Conservation (phyloP, 2,888 invertebrate species). For the Drosophila atroscutellata region DNA sequence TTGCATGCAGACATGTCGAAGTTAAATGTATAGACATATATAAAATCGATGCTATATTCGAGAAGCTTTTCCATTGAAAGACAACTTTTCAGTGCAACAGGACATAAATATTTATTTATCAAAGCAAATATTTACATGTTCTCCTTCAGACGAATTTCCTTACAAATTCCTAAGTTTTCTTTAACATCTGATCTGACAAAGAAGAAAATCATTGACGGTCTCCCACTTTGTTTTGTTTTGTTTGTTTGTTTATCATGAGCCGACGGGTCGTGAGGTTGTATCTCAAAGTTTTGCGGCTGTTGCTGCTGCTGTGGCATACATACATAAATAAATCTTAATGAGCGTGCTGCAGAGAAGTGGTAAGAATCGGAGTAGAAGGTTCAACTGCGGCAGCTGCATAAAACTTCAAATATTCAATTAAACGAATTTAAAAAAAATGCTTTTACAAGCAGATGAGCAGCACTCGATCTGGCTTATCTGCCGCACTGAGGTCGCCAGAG, state of each 20-base stretch:
- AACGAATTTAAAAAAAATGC: conserved; percentile 23
- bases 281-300: conserved; percentile 3
- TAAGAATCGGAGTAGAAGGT: conserved; percentile 1
- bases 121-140: conserved; percentile 62
- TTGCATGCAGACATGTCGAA: conserved; percentile 13
- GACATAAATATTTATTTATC: conserved; percentile 68
- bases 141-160: conserved; percentile 22
- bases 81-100: conserved; percentile 17
- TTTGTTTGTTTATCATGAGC: conserved; percentile 31
- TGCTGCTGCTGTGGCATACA: conserved; percentile 24
- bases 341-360: conserved; percentile 13
- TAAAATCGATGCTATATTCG: neutral
- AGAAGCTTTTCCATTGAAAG: conserved; percentile 2
- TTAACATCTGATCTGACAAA: conserved; percentile 17
- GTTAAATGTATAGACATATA: neutral
- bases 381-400: conserved; percentile 7
- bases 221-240: neutral
- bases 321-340: conserved; percentile 62
- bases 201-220: conserved; percentile 6
- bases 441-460: neutral
- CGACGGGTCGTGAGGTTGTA: conserved; percentile 14
- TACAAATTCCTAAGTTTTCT: conserved; percentile 15
- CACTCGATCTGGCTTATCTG: conserved; percentile 39
- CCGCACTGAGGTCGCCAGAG: conserved; percentile 33
- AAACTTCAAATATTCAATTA: conserved; percentile 15